These are phyloP conservation scores for Phrixothrix hirtus DNA, from an alignment of 2,888 invertebrate species.

Conservation along the genomic window DNA sequence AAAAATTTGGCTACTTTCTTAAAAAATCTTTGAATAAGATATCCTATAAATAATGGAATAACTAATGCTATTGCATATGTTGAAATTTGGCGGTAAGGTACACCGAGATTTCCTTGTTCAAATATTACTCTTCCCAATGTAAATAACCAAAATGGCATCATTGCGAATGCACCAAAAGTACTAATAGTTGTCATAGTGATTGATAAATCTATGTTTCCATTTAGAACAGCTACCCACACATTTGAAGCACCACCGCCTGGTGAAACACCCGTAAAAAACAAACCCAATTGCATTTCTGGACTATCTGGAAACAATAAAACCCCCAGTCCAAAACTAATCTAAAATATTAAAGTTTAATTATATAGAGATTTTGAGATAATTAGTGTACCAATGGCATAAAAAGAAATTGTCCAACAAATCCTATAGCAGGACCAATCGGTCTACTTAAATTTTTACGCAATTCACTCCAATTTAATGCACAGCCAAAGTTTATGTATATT, in stretches of 20 bases:
- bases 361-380: too few relatives aligned
- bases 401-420: slow-evolving; percentile 76
- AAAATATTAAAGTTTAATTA: too few relatives aligned
- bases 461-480: slow-evolving; percentile 77
- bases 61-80: slow-evolving; percentile 75
- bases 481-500: slow-evolving; percentile 89
- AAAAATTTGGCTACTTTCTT: slow-evolving; percentile 71
- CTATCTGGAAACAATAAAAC: slow-evolving; percentile 70
- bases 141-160: slow-evolving; percentile 91
- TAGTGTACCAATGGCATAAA: slow-evolving; percentile 89
- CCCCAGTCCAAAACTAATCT: slow-evolving; percentile 76
- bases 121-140: slow-evolving; percentile 75
- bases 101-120: slow-evolving; percentile 67
- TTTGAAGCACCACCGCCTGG: slow-evolving; percentile 97
- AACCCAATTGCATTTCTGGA: slow-evolving; percentile 75
- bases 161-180: slow-evolving; percentile 84
- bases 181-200: slow-evolving; percentile 90
- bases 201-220: slow-evolving; percentile 90
- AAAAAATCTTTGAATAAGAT: slow-evolving; percentile 67
- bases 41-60: slow-evolving; percentile 74
- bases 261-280: slow-evolving; percentile 88
- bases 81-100: slow-evolving; percentile 79
- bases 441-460: slow-evolving; percentile 67
- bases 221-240: slow-evolving; percentile 90
- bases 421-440: slow-evolving; percentile 79